Conservation (phyloP, 92 coral and sea anemone genomes). For the Pocillopora grandis region DNA sequence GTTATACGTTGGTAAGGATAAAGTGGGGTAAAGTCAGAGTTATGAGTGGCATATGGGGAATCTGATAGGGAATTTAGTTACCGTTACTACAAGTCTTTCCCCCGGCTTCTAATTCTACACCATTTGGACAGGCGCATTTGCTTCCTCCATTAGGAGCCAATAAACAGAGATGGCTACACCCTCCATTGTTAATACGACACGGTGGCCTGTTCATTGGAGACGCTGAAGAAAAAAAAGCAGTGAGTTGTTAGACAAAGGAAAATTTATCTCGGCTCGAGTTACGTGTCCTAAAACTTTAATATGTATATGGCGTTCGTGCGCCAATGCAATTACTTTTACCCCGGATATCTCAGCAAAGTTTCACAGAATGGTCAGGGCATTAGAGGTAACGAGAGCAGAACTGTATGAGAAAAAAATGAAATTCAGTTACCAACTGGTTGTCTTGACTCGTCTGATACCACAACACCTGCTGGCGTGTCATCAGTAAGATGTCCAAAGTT, state of each 20-base stretch:
- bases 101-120: constrained; percentile 37
- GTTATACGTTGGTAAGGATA: too few relatives aligned
- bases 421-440: constrained; percentile 55
- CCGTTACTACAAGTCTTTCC: constrained; percentile 52
- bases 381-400: not conserved
- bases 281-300: too few relatives aligned
- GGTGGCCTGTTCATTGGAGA: constrained; percentile 15
- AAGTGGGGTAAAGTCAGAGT: too few relatives aligned
- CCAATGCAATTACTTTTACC: too few relatives aligned
- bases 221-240: not conserved
- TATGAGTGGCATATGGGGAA: too few relatives aligned
- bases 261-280: too few relatives aligned
- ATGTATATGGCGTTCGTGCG: too few relatives aligned
- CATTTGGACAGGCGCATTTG: constrained; percentile 76
- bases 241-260: too few relatives aligned
- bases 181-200: constrained; percentile 75
- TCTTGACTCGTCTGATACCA: constrained; percentile 50
- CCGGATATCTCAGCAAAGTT: too few relatives aligned
- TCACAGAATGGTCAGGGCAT: too few relatives aligned
- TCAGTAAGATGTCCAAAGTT: constrained; percentile 35
- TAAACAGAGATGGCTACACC: constrained; percentile 84
- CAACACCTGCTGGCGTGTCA: constrained; percentile 35
- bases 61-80: not conserved
- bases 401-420: not conserved
- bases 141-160: constrained; percentile 49